Base-by-base conservation (phyloP, 2,888 invertebrate genomes). In the Argyresthia goedartella region DNA sequence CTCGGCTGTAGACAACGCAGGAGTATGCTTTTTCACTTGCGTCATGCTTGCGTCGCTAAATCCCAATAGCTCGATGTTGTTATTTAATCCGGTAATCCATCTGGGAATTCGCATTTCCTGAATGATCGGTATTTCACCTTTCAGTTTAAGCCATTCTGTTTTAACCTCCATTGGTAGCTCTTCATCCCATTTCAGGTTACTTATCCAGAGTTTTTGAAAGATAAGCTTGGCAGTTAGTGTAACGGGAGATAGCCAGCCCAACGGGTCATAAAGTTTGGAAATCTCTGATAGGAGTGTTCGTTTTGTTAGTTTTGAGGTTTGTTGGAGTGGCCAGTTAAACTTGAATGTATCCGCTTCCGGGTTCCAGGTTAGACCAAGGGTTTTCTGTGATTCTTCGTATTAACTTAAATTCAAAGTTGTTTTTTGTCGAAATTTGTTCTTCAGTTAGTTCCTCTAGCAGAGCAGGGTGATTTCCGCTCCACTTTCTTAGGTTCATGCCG, bases 261-360 rank as follows among this genome's bases (percentile, higher is more conserved):
- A n/a, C n/a, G 39, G 39, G 39, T 39, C 39, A 39, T 39, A 39
- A 9, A 39, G 39, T 39, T 39, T 39, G n/a, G 39, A 39, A 11
- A 39, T 39, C n/a, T 39, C 39, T 44, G 58, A 58, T 1, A 59
- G 55, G 16, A 59, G 14, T 0, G 6, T 4, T 14, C 58, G 51
- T 51, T 57, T 57, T 10, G 57, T 56, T 43, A 54, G 41, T 33
- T 35, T 43, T 6, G 13, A 11, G 1, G 35, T 13, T 11, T 13
- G 1, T 3, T 50, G 33, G 14, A 54, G 16, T 41, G 46, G 46
- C 51, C 50, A 53, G 44, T 57, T 57, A n/a, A 58, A 58, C 4
- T 51, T 44, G 47, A 55, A 57, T 0, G 33, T 54, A 33, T 52
- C 47, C 4, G 11, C 8, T n/a, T n/a, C 34, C n/a, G 47, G 6